phyloP scores from a whole-genome alignment of 2,797 vertebrate species.

The Spinus olivaceus region DNA sequence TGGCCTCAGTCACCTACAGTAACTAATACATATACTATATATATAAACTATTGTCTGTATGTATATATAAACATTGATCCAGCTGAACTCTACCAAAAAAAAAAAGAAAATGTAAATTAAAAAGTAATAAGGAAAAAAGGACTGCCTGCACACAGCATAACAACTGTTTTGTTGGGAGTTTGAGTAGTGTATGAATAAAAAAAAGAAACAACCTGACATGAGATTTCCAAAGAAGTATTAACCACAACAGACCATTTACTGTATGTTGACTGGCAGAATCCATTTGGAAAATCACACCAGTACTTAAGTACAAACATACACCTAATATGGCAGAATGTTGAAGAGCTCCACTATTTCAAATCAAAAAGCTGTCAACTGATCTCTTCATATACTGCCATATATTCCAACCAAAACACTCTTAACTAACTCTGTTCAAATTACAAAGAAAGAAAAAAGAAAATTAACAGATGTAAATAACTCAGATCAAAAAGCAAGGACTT shows the following conservation, averaged over 20 bases:
- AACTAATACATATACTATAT: neutral
- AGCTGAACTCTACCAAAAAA: neutral
- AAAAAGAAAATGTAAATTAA: neutral
- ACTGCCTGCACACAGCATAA: neutral
- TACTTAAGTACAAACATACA: neutral
- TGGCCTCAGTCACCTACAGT: fast-evolving
- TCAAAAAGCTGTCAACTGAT: neutral
- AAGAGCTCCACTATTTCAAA: neutral
- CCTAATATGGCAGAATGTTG: neutral
- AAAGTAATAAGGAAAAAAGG: neutral
- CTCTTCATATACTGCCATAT: neutral
- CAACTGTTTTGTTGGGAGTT: neutral
- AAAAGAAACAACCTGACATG: neutral
- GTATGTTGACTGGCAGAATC: neutral
- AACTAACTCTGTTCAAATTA: neutral
- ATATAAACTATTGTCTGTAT: neutral
- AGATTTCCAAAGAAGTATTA: neutral
- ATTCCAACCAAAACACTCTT: neutral
- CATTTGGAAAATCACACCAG: neutral
- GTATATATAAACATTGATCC: neutral
- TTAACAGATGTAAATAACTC: neutral
- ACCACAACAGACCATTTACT: neutral
- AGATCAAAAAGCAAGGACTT: neutral
- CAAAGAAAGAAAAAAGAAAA: neutral
- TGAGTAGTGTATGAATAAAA: neutral